A percentile compares a stretch with the other conserved stretches of the same genome.
Evolutionary conservation across 2,113 vertebrate species (phyloP).

Genomic region (Micronycteris hirsuta): DNA sequence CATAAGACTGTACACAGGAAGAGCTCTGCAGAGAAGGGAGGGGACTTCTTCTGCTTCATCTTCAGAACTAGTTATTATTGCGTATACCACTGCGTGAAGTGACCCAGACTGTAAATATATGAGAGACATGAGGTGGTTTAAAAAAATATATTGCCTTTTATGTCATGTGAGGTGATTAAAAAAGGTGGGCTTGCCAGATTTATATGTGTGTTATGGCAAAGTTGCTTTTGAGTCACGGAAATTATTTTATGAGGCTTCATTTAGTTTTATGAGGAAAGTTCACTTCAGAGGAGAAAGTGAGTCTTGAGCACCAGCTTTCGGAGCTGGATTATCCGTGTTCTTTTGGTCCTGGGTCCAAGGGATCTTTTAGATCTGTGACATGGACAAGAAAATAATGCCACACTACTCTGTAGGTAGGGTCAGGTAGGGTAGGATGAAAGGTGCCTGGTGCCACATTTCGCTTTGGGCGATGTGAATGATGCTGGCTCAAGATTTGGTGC

Average conservation of each 20-base stretch:
- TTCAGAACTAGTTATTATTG: slow-evolving; percentile 46
- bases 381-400: neutral
- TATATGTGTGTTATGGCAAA: slow-evolving; percentile 47
- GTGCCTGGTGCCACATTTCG: neutral
- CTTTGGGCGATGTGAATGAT: fast-evolving
- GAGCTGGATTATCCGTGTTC: neutral
- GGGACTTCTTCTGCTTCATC: neutral
- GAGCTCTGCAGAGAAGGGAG: neutral
- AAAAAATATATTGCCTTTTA: neutral
- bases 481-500: neutral
- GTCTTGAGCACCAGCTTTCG: neutral
- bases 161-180: neutral
- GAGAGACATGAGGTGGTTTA: slow-evolving; percentile 3
- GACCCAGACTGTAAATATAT: slow-evolving; percentile 51
- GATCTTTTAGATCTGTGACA: neutral
- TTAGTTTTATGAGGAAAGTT: slow-evolving; percentile 55
- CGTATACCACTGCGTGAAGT: neutral
- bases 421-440: fast-evolving
- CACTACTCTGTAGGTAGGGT: fast-evolving
- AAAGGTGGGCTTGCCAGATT: slow-evolving; percentile 56
- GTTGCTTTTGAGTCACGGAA: slow-evolving; percentile 57
- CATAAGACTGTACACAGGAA: neutral
- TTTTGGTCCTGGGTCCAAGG: neutral
- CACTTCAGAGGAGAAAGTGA: slow-evolving; percentile 44
- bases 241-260: slow-evolving; percentile 44